A percentile compares a stretch with the other conserved stretches of the same genome.
phyloP scores from a whole-genome alignment of 2,797 vertebrate species.

The Hippoglossus hippoglossus region DNA sequence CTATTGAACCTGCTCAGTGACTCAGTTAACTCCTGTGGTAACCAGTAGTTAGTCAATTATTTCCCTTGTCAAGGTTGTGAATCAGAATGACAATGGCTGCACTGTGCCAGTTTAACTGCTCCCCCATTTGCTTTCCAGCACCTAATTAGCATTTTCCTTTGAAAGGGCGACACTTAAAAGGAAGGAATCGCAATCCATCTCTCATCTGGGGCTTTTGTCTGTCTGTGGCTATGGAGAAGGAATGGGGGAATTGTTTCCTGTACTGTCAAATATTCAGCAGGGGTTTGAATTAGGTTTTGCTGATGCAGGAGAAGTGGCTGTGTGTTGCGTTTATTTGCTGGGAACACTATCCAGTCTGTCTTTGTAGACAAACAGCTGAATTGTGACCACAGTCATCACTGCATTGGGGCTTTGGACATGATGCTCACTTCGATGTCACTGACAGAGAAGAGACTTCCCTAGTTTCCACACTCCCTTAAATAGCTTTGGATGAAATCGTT shows the following conservation, averaged over 20 bases:
- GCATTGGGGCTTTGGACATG: neutral
- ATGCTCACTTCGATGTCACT: neutral
- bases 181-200: conserved; percentile 41
- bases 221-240: conserved; percentile 24
- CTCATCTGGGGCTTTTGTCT: conserved; percentile 44
- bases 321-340: conserved; percentile 11
- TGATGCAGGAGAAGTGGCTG: conserved; percentile 28
- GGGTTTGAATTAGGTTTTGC: conserved; percentile 26
- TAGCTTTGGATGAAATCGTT: neutral
- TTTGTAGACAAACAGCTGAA: neutral
- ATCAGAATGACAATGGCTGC: conserved; percentile 52
- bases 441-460: neutral
- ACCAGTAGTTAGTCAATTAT: conserved; percentile 46
- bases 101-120: conserved; percentile 16
- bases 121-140: conserved; percentile 38
- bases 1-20: conserved; percentile 11
- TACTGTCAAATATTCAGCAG: conserved; percentile 50
- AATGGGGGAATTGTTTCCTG: conserved; percentile 51
- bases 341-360: conserved; percentile 4
- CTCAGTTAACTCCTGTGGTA: conserved; percentile 16
- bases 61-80: conserved; percentile 31
- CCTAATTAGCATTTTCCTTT: conserved; percentile 63
- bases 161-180: conserved; percentile 46
- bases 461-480: neutral
- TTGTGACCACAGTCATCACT: neutral